phyloP scores from a whole-genome alignment of 1,140 invertebrate genomes.

The Dreissena polymorpha region DNA sequence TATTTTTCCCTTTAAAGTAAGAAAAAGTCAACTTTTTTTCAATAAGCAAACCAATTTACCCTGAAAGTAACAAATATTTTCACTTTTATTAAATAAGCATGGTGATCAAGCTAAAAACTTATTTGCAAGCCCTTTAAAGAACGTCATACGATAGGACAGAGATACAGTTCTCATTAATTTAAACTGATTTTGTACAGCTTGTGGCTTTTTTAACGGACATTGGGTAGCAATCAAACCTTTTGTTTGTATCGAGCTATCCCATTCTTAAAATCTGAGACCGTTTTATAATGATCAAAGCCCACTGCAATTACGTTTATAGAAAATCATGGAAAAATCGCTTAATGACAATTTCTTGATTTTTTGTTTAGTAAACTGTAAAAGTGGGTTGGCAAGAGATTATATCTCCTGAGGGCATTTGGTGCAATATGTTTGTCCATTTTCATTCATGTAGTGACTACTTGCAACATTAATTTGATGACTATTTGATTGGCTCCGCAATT shows the following conservation, averaged over 20 bases:
- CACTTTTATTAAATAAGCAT: neutral
- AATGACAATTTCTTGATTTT: neutral
- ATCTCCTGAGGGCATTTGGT: conserved; percentile 23
- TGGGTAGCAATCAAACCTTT: conserved; percentile 24
- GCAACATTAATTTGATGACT: conserved; percentile 10
- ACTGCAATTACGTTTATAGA: conserved; percentile 37
- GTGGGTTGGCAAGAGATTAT: conserved; percentile 25
- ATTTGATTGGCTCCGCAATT: neutral
- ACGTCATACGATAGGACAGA: neutral
- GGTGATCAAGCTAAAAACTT: neutral
- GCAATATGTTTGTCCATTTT: conserved; percentile 4
- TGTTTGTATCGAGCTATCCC: conserved; percentile 17
- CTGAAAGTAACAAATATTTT: conserved; percentile 29
- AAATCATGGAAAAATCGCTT: conserved; percentile 9
- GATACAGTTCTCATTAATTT: conserved; percentile 44
- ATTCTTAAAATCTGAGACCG: neutral
- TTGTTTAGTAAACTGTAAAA: conserved; percentile 1
- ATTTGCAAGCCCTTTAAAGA: conserved; percentile 17
- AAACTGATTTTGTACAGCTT: conserved; percentile 14
- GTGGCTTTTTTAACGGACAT: conserved; percentile 35
- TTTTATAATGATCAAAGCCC: conserved; percentile 39
- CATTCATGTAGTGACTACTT: neutral
- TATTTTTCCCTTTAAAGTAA: neutral
- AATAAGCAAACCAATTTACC: conserved; percentile 20
- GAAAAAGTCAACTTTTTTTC: neutral